A percentile compares a stretch with the other conserved stretches of the same genome.
phyloP scores from a whole-genome alignment of 2,797 vertebrate genomes.

The Rhyacichthys aspro region DNA sequence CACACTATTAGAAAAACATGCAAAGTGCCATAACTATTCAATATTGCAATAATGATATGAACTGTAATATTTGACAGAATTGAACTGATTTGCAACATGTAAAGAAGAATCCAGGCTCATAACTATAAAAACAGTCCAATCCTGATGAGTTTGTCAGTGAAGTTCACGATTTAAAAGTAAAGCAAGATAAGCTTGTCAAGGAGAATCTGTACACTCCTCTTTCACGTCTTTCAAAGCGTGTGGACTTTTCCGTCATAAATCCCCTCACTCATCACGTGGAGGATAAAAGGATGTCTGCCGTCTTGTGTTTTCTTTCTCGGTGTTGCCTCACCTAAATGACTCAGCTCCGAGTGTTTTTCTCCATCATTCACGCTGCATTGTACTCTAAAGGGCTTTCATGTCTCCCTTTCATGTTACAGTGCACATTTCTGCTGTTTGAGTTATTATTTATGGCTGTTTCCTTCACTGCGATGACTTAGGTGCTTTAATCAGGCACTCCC shows the following conservation, averaged over 20 bases:
- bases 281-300: background rate
- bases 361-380: background rate
- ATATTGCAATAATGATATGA: no score
- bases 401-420: background rate
- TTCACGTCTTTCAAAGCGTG: background rate
- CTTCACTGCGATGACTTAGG: background rate
- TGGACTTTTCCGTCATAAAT: slow-evolving; percentile 4
- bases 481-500: background rate
- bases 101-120: no score
- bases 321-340: background rate
- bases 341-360: background rate
- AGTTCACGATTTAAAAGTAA: no score
- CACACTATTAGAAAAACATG: no score
- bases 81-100: no score
- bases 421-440: background rate
- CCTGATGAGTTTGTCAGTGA: no score
- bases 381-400: slow-evolving; percentile 1
- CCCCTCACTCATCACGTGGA: background rate
- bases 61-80: no score
- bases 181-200: no score
- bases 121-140: no score
- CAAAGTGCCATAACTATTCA: no score
- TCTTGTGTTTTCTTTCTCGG: background rate
- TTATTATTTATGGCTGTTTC: background rate
- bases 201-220: background rate